Conservation (phyloP, 2,797 vertebrate genomes). For the Iguana delicatissima region DNA sequence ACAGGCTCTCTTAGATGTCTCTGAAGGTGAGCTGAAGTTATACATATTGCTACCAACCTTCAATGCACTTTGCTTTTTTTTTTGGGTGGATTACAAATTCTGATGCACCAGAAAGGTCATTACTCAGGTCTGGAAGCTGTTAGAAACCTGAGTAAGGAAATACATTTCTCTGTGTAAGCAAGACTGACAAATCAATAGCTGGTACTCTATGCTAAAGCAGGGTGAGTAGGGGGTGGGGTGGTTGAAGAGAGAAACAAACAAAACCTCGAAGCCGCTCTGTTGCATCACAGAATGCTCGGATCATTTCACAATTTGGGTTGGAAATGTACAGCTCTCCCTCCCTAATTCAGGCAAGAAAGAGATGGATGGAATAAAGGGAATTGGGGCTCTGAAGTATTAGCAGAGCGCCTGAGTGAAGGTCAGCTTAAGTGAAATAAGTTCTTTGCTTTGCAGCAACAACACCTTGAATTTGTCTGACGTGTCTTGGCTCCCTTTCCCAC, state of each 20-base stretch:
- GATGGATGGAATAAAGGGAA: conserved; percentile 4
- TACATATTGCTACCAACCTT: conserved; percentile 1
- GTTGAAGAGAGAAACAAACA: not conserved
- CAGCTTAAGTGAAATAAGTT: conserved; percentile 35
- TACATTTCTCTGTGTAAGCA: conserved; percentile 60
- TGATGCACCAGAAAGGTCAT: conserved; percentile 57
- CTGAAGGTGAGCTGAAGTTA: not conserved
- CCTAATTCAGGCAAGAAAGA: fast-evolving
- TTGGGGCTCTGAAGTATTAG: conserved; percentile 37
- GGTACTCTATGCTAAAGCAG: conserved; percentile 46
- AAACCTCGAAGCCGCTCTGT: conserved; percentile 16
- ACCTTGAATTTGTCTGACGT: conserved; percentile 63
- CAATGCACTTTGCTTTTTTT: not conserved
- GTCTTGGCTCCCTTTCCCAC: conserved; percentile 73
- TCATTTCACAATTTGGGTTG: not conserved
- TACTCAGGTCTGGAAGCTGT: conserved; percentile 51
- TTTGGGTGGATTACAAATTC: conserved; percentile 55
- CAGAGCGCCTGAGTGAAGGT: conserved; percentile 7
- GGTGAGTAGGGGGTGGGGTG: not conserved
- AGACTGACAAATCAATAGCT: conserved; percentile 62
- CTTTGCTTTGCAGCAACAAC: conserved; percentile 10
- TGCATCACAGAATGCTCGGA: conserved; percentile 13
- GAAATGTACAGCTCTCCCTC: conserved; percentile 1
- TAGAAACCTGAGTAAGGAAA: conserved; percentile 63
- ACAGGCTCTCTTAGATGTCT: not conserved